A percentile compares a stretch with the other conserved stretches of the same genome.
phyloP scores from a whole-genome alignment of 2,888 invertebrate genomes.

The Philhelius pedissequus region DNA sequence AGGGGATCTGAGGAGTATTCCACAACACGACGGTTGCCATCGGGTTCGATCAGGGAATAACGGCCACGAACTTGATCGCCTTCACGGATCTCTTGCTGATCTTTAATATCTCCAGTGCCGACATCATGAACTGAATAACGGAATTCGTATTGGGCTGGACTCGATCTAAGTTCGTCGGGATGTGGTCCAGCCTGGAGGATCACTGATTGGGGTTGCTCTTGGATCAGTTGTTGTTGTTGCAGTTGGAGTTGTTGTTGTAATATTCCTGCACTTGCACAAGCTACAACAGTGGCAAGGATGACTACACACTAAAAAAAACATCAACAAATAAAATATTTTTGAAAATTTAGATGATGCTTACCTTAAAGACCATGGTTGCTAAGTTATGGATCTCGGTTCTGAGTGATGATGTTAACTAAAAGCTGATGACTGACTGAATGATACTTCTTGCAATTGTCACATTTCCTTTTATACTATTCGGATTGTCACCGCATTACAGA shows the following conservation, averaged over 20 bases:
- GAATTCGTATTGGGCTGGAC: conserved; percentile 77
- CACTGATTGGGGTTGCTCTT: conserved; percentile 44
- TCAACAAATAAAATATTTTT: neutral
- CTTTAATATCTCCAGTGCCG: conserved; percentile 78
- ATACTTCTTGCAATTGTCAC: conserved; percentile 40
- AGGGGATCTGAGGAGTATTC: conserved; percentile 77
- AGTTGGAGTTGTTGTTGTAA: conserved; percentile 42
- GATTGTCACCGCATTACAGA: neutral
- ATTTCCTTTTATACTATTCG: conserved; percentile 49
- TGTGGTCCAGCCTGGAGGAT: conserved; percentile 69
- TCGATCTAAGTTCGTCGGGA: conserved; percentile 72
- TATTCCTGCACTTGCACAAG: conserved; percentile 69
- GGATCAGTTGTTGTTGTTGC: conserved; percentile 52
- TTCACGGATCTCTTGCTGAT: conserved; percentile 77
- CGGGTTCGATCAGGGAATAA: conserved; percentile 77
- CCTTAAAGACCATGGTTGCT: conserved; percentile 67
- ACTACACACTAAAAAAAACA: conserved; percentile 70
- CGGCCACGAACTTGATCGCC: conserved; percentile 78
- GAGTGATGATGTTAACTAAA: conserved; percentile 56
- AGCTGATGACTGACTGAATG: conserved; percentile 58
- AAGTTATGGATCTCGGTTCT: conserved; percentile 49
- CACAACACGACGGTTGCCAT: conserved; percentile 77
- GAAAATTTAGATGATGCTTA: conserved; percentile 18
- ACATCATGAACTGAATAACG: conserved; percentile 77
- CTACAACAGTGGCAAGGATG: conserved; percentile 69